Percentiles rank a stretch among this genome's conserved stretches.
Evolutionary conservation across 2,888 invertebrate species (phyloP).

Genomic region (Drosophila cognata): DNA sequence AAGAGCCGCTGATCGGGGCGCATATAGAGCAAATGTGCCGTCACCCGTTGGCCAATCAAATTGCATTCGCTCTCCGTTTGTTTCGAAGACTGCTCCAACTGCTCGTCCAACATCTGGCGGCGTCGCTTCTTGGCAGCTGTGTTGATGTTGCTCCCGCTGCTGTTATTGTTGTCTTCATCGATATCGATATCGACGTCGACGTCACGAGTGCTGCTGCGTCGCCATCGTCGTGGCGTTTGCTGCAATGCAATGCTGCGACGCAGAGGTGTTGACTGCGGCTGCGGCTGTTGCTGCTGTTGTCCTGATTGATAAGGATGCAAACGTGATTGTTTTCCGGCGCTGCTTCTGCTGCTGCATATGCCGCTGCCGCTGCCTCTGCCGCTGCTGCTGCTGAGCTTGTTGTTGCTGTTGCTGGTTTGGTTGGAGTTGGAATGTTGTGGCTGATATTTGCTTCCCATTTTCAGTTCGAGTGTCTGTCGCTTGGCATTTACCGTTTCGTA

Average conservation of each 20-base stretch:
- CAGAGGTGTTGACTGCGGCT: neutral
- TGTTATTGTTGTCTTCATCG: neutral
- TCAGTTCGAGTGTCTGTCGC: conserved; percentile 13
- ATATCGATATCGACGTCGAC: conserved; percentile 8
- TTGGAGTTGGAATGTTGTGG: conserved; percentile 15
- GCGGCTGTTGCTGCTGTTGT: conserved; percentile 2
- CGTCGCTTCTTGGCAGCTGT: conserved; percentile 27
- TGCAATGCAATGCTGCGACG: conserved; percentile 22
- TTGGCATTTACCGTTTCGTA: conserved; percentile 1
- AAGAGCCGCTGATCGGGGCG: conserved; percentile 65
- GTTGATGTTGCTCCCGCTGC: neutral
- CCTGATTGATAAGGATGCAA: conserved; percentile 32
- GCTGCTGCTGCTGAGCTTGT: neutral
- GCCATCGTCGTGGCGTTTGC: conserved; percentile 26
- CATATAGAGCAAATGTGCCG: conserved; percentile 69
- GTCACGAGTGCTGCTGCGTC: conserved; percentile 25
- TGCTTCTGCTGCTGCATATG: neutral
- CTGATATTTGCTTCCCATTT: conserved; percentile 44
- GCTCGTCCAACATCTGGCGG: conserved; percentile 29
- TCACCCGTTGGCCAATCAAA: conserved; percentile 66
- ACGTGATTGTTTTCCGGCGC: conserved; percentile 10
- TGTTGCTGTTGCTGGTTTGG: conserved; percentile 1
- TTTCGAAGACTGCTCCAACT: conserved; percentile 21
- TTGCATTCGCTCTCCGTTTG: conserved; percentile 62
- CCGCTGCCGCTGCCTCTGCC: neutral